A percentile compares a stretch with the other conserved stretches of the same genome.
Conservation (phyloP, 37 sponge, comb jelly and placozoan genomes). For the Haliclona indistincta region DNA sequence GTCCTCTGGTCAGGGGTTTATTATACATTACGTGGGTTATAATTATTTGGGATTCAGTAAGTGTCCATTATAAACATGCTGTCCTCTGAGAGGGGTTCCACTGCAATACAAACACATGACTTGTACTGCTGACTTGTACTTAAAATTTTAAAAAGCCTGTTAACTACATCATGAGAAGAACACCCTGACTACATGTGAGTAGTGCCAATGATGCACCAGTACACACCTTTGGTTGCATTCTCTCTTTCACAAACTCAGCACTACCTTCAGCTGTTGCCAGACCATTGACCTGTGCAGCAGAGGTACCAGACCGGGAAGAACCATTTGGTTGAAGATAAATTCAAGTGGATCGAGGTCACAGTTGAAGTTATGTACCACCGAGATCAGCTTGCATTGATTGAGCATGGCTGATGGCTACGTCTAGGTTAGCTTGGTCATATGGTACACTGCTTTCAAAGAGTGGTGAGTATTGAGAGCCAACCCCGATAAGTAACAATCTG, state of each 20-base stretch:
- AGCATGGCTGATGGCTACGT: constrained; percentile 51
- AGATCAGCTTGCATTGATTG: constrained; percentile 49
- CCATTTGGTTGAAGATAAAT: too few species aligned
- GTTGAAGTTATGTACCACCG: constrained; percentile 64
- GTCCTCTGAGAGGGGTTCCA: too few species aligned
- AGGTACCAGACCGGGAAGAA: constrained; percentile 64
- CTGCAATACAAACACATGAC: too few species aligned
- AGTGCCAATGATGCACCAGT: too few species aligned
- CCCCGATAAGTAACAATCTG: constrained; percentile 60
- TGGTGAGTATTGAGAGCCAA: constrained; percentile 53
- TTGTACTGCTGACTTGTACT: background rate
- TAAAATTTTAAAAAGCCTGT: constrained; percentile 8
- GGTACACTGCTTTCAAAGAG: constrained; percentile 42
- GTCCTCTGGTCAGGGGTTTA: too few species aligned
- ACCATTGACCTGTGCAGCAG: constrained; percentile 64
- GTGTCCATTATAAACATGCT: too few species aligned
- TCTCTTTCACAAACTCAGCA: constrained; percentile 54
- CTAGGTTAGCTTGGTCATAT: constrained; percentile 42
- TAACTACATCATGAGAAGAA: too few species aligned
- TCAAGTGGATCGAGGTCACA: constrained; percentile 49
- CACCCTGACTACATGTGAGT: too few species aligned
- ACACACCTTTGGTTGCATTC: constrained; percentile 46
- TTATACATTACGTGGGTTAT: too few species aligned
- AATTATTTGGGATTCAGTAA: too few species aligned
- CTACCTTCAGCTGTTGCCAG: constrained; percentile 65